Percentiles rank a stretch among this genome's conserved stretches.
Evolutionary conservation across 2,888 invertebrate genomes (phyloP).

Genomic region (Arrhopalites spinosus): DNA sequence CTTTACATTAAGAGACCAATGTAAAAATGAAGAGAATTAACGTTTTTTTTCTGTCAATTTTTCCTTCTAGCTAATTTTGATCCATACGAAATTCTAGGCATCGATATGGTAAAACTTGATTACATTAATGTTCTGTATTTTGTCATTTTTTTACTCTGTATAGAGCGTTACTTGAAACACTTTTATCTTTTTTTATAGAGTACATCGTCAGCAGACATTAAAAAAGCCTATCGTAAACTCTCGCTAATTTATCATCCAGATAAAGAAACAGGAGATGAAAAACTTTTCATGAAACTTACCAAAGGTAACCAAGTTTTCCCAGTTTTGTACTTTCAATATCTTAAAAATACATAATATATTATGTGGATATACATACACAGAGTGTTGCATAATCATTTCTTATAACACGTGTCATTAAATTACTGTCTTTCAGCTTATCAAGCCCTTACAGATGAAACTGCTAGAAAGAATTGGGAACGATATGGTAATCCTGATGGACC

Average conservation of each 20-base stretch:
- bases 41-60: too few species aligned
- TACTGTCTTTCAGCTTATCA: constrained; percentile 67
- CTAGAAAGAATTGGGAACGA: constrained; percentile 96
- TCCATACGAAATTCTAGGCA: constrained; percentile 92
- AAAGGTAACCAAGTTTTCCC: too few species aligned
- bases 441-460: constrained; percentile 96
- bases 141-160: background rate
- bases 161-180: background rate
- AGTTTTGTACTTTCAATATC: too few species aligned
- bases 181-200: constrained; percentile 65
- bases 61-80: constrained; percentile 99
- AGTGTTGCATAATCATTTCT: too few species aligned
- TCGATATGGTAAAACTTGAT: constrained; percentile 70
- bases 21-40: too few species aligned
- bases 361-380: too few species aligned
- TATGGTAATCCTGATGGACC: constrained; percentile 99
- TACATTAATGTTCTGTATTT: background rate
- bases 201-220: constrained; percentile 85
- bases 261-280: constrained; percentile 95
- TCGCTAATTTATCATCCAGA: constrained; percentile 96
- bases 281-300: constrained; percentile 95
- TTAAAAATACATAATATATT: too few species aligned
- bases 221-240: constrained; percentile 91
- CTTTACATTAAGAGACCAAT: too few species aligned
- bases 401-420: background rate